Conservation (phyloP, 2,888 invertebrate species). For the Drosophila rellima region DNA sequence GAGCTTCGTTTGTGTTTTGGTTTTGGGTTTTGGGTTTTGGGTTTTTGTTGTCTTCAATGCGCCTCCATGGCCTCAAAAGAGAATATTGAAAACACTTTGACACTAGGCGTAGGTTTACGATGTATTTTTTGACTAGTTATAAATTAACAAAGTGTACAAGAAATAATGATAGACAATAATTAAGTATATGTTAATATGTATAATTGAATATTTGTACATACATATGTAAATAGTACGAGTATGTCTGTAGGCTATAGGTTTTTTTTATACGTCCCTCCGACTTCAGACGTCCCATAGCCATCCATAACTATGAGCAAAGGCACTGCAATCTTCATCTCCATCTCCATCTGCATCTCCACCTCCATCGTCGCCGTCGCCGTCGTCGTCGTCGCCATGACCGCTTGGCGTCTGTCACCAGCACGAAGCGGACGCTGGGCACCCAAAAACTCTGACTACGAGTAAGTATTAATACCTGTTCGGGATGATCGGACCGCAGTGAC, state of each 20-base stretch:
- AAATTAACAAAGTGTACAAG: conserved; percentile 44
- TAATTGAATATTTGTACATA: conserved; percentile 39
- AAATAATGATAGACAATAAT: conserved; percentile 55
- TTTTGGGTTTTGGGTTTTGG: conserved; percentile 10
- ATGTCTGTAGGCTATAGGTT: conserved; percentile 17
- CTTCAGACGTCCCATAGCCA: conserved; percentile 25
- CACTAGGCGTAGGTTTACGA: conserved; percentile 43
- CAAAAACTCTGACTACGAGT: conserved; percentile 56
- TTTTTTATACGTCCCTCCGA: conserved; percentile 34
- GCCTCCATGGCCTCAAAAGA: conserved; percentile 14
- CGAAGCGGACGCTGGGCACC: conserved; percentile 73
- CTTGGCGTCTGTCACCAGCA: conserved; percentile 71
- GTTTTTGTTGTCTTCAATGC: conserved; percentile 20
- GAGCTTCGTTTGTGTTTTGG: conserved; percentile 3
- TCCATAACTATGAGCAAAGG: conserved; percentile 34
- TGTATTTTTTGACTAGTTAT: conserved; percentile 38
- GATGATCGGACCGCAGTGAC: conserved; percentile 67
- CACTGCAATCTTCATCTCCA: conserved; percentile 31
- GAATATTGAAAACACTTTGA: conserved; percentile 17
- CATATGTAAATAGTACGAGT: conserved; percentile 9
- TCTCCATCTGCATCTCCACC: neutral
- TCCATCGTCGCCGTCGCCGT: too few species aligned
- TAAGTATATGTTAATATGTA: conserved; percentile 54
- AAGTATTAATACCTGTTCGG: conserved; percentile 70
- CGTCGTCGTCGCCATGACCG: conserved; percentile 64